Evolutionary conservation across 2,113 vertebrate genomes (phyloP), one percentile per base, ranked within the genome.

Genomic region (Sturnira hondurensis): DNA sequence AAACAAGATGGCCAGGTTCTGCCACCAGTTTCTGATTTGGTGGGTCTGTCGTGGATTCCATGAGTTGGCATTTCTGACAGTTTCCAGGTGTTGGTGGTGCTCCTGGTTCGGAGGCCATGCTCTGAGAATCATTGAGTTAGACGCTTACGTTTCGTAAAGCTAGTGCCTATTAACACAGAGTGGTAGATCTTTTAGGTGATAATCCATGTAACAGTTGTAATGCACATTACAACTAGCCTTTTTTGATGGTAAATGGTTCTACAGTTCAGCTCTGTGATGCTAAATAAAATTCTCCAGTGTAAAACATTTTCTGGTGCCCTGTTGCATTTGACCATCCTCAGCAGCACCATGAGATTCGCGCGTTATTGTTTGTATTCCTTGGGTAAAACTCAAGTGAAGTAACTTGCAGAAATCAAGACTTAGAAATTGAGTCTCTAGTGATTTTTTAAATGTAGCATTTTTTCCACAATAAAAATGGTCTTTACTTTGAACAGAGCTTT

Each of bases 321-420:
- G 2, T 90, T 87, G 90, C 15, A 67, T 81, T 90, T 94, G 38
- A 78, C 87, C 33, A 85, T 81, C n/a, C 26, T 87, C 22, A 89
- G 24, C 9, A 95, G 6, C n/a, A 45, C 63, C 12, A 33, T 43
- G n/a, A 95, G 38, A 41, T 93, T 86, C 36, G 9, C 16, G 58
- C 67, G 28, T 26, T 95, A 15, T 89, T 28, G 77, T 86, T 95
- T 28, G 26, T 90, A n/a, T 93, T 95, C 92, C 74, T 61, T 81
- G 92, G 12, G 16, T 86, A 91, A 77, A 96, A 74, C 56, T 95
- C 13, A 70, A 91, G 33, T 85, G 67, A 97, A 91, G 41, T 86
- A 91, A 83, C 15, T 93, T 95, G 43, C 36, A 94, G 13, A 88
- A 96, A 93, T 91, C 12, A 67, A 76, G 80, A 89, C 24, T 85